Conservation (phyloP, 2,888 invertebrate genomes). For the Hydroisotoma schaefferi region DNA sequence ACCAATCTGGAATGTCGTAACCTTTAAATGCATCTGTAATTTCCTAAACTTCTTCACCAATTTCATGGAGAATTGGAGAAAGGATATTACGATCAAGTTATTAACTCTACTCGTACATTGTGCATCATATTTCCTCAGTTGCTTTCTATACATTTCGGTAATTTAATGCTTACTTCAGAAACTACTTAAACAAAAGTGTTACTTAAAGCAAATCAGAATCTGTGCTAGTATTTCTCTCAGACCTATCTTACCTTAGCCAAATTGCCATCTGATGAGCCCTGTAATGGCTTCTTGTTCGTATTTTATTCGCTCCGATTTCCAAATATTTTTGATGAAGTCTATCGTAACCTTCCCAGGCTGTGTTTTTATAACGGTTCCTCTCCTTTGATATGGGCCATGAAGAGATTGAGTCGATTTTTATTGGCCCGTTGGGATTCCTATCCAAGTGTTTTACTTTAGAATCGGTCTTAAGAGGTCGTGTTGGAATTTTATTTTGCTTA, state of each 20-base stretch:
- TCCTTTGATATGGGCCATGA: slow-evolving; percentile 72
- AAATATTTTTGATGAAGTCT: slow-evolving; percentile 88
- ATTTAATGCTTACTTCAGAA: too few species aligned
- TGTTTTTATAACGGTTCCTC: slow-evolving; percentile 74
- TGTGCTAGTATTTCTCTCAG: too few species aligned
- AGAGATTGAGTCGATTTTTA: slow-evolving; percentile 53
- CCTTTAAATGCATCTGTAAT: too few species aligned
- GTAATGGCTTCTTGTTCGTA: slow-evolving; percentile 64
- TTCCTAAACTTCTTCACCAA: too few species aligned
- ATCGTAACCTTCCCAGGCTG: slow-evolving; percentile 88
- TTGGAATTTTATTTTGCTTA: too few species aligned
- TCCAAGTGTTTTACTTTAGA: too few species aligned
- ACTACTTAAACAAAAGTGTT: too few species aligned
- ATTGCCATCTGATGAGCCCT: slow-evolving; percentile 84
- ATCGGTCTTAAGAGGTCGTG: too few species aligned
- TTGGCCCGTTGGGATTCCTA: slow-evolving; percentile 79
- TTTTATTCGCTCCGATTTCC: slow-evolving; percentile 61
- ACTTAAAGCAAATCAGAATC: too few species aligned
- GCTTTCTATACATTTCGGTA: not conserved
- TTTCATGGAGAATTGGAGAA: too few species aligned
- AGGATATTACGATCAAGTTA: not conserved
- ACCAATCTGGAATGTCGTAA: slow-evolving; percentile 33
- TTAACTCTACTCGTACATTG: too few species aligned
- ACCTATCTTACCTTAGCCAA: slow-evolving; percentile 69
- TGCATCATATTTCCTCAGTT: not conserved